These are phyloP conservation scores for Eumeta japonica DNA, from an alignment of 1,140 invertebrate genomes.

Conservation along the genomic window DNA sequence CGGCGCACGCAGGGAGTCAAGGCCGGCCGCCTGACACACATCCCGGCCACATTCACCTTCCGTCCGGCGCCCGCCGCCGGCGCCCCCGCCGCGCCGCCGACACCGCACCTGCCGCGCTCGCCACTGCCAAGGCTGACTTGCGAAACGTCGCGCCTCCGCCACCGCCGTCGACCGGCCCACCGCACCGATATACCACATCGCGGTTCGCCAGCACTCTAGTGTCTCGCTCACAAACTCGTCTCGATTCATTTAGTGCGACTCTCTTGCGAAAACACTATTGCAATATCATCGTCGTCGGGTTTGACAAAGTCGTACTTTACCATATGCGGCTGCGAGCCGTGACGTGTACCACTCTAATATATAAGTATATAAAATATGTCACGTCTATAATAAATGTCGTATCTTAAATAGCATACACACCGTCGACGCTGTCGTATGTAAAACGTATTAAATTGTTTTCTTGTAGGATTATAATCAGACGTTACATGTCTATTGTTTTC, in stretches of 20 bases:
- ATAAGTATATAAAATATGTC: conserved; percentile 41
- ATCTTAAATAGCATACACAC: too few relatives aligned
- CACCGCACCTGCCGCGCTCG: too few relatives aligned
- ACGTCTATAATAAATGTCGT: too few relatives aligned
- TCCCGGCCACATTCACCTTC: conserved; percentile 49
- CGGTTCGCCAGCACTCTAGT: not conserved
- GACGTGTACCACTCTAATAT: conserved; percentile 20
- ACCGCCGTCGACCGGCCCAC: not conserved
- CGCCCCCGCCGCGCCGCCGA: conserved; percentile 26
- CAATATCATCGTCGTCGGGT: conserved; percentile 18
- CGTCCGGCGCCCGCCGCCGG: conserved; percentile 21
- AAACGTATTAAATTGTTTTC: too few relatives aligned
- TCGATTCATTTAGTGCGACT: conserved; percentile 16
- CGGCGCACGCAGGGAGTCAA: conserved; percentile 32
- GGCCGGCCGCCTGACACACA: conserved; percentile 40
- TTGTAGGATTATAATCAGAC: too few relatives aligned
- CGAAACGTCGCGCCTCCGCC: conserved; percentile 25
- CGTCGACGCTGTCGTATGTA: too few relatives aligned
- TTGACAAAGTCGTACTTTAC: conserved; percentile 8
- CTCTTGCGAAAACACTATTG: conserved; percentile 32
- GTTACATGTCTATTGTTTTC: too few relatives aligned
- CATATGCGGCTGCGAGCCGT: conserved; percentile 2
- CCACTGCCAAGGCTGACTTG: conserved; percentile 50
- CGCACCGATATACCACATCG: not conserved
- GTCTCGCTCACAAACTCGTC: not conserved